Base-by-base conservation (phyloP, 2,888 invertebrate genomes). In the Eudasyphora cyanicolor region DNA sequence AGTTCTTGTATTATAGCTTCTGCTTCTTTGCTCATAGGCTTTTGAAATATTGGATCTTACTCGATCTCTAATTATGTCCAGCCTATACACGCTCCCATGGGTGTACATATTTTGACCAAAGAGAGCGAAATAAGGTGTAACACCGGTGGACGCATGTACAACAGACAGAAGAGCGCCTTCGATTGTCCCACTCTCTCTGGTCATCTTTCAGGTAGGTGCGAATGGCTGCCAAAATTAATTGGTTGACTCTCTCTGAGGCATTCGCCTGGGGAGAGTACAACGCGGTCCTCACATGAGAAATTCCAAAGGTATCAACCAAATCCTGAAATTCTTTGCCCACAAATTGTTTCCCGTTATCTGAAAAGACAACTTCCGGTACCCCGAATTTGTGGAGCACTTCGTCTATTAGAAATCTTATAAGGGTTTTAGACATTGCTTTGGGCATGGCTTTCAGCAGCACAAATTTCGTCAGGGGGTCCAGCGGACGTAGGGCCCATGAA, bases 211-310 rank as follows among this genome's bases (percentile, higher is more conserved):
- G 2, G 29, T 84, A 80, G 0, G 79, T n/a, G n/a, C 85, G 35
- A 5, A 91, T 87, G 70, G 87, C 88, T 5, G 60, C 29, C n/a
- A 60, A 14, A 0, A 60, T 29, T 3, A 21, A 27, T 29, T 60
- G 27, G n/a, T 60, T 60, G 12, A 29, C 60, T n/a, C 60, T 60
- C n/a, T 60, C 29, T 24, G 60, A 60, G 2, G 60, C 60, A 7
- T 60, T 60, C 2, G 60, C 27, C 29, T 60, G 60, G 12, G 60
- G 29, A n/a, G n/a, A n/a, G n/a, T n/a, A n/a, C n/a, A n/a, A n/a
- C n/a, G n/a, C n/a, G n/a, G n/a, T n/a, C n/a, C 29, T 8, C 1
- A 60, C n/a, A 60, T 60, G 60, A n/a, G 10, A 29, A 1, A 60
- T 27, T n/a, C n/a, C 1, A 14, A 29, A 60, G 6, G 27, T 29